Conservation (phyloP, 2,113 vertebrate genomes). For the Cyanistes caeruleus region DNA sequence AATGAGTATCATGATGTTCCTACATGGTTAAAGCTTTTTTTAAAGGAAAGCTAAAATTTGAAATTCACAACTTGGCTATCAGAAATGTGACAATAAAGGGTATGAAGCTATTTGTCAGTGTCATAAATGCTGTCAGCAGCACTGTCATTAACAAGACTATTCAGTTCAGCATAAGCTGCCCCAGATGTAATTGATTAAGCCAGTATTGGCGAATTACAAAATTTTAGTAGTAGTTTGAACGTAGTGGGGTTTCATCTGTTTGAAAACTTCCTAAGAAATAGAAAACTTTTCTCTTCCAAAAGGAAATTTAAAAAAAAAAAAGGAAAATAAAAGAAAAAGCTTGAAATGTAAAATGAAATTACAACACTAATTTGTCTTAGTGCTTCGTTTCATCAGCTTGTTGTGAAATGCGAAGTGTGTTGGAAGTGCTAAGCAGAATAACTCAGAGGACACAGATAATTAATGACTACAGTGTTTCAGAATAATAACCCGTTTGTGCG, state of each 20-base stretch:
- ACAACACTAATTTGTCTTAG: not conserved
- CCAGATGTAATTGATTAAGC: not conserved
- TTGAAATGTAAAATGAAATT: not conserved
- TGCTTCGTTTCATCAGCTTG: not conserved
- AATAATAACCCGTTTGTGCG: rapidly evolving
- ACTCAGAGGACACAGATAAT: not conserved
- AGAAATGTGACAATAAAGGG: not conserved
- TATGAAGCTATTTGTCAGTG: constrained; percentile 9
- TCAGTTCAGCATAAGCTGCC: not conserved
- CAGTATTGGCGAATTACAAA: not conserved
- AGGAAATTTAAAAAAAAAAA: too few relatives aligned
- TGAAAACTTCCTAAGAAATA: not conserved
- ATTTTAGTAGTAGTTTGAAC: not conserved
- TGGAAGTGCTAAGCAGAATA: not conserved
- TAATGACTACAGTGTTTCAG: not conserved
- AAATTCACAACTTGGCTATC: not conserved
- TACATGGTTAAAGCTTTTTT: not conserved
- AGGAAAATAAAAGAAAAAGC: not conserved
- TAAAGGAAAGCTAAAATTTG: constrained; percentile 1
- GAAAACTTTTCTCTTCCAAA: not conserved
- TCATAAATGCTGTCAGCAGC: not conserved
- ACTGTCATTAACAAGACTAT: not conserved
- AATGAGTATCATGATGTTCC: not conserved
- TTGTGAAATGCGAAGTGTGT: not conserved
- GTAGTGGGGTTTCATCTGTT: not conserved